phyloP scores from a whole-genome alignment of 2,888 invertebrate species.

The Parascotia fuliginaria region DNA sequence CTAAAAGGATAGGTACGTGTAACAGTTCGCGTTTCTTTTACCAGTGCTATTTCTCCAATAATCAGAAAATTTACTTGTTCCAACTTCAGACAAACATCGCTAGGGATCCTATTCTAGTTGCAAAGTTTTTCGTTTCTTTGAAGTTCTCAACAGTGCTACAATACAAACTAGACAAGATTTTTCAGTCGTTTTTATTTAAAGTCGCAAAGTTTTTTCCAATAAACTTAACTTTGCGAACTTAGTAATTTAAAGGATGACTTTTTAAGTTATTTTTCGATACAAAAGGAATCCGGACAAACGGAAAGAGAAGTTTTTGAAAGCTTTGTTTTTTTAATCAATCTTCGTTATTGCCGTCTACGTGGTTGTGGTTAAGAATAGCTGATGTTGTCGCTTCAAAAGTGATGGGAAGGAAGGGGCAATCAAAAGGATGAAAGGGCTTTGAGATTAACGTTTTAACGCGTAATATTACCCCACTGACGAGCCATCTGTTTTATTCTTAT shows the following conservation, averaged over 20 bases:
- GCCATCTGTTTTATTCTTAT: too few species aligned
- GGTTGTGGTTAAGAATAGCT: not conserved
- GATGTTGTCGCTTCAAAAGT: not conserved
- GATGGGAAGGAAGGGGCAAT: not conserved
- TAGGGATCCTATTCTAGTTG: slow-evolving; percentile 6
- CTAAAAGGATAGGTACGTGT: too few species aligned
- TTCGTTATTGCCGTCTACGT: slow-evolving; percentile 5
- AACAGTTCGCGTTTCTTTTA: not conserved
- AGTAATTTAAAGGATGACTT: slow-evolving; percentile 32
- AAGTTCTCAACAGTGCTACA: slow-evolving; percentile 16
- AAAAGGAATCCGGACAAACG: slow-evolving; percentile 21
- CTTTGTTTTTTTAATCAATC: slow-evolving; percentile 16
- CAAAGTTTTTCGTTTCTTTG: slow-evolving; percentile 2
- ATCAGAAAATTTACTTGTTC: not conserved
- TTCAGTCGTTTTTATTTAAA: slow-evolving; percentile 20
- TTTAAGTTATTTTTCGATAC: slow-evolving; percentile 11
- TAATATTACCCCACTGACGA: too few species aligned
- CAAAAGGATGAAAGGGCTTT: not conserved
- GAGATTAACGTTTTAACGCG: not conserved
- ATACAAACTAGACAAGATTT: slow-evolving; percentile 25
- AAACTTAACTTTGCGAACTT: slow-evolving; percentile 32
- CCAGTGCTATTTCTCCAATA: not conserved
- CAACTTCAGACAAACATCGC: slow-evolving; percentile 6
- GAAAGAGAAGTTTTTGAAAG: slow-evolving; percentile 14
- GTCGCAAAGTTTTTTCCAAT: slow-evolving; percentile 26